Conservation (phyloP, 2,797 vertebrate species). For the Sebastes iracundus region DNA sequence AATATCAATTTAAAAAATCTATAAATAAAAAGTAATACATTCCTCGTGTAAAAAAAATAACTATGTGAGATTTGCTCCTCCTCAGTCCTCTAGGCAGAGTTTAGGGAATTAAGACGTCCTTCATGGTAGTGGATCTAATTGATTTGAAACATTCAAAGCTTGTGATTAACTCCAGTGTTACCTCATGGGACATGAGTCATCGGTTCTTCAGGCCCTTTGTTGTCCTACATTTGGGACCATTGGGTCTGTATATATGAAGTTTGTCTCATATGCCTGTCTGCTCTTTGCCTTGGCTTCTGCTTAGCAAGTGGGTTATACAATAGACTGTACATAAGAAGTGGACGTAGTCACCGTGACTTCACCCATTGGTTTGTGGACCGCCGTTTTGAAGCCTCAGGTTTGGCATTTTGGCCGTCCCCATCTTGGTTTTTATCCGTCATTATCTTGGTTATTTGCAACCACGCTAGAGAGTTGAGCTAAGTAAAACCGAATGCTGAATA, state of each 20-base stretch:
- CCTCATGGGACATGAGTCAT: background rate
- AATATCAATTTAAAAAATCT: background rate
- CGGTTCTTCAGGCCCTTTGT: background rate
- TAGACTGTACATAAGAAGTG: too few species aligned
- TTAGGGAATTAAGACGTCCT: background rate
- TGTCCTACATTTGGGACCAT: background rate
- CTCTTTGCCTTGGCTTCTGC: too few species aligned
- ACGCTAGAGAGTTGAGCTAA: too few species aligned
- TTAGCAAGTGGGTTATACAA: too few species aligned
- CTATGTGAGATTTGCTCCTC: background rate
- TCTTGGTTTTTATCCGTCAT: too few species aligned
- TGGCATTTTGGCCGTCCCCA: too few species aligned
- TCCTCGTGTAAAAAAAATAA: rapidly evolving
- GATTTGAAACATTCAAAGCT: background rate
- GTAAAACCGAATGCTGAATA: too few species aligned
- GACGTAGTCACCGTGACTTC: too few species aligned
- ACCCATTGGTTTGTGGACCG: too few species aligned
- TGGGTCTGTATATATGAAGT: background rate
- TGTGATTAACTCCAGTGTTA: background rate
- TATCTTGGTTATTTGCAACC: too few species aligned
- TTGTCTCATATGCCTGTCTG: background rate
- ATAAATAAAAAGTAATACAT: background rate
- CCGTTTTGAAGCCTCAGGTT: too few species aligned
- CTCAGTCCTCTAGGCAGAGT: background rate
- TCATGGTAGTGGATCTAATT: background rate